A percentile compares a stretch with the other conserved stretches of the same genome.
Evolutionary conservation across 2,888 invertebrate genomes (phyloP).

Genomic region (Chloroclysta siterata): DNA sequence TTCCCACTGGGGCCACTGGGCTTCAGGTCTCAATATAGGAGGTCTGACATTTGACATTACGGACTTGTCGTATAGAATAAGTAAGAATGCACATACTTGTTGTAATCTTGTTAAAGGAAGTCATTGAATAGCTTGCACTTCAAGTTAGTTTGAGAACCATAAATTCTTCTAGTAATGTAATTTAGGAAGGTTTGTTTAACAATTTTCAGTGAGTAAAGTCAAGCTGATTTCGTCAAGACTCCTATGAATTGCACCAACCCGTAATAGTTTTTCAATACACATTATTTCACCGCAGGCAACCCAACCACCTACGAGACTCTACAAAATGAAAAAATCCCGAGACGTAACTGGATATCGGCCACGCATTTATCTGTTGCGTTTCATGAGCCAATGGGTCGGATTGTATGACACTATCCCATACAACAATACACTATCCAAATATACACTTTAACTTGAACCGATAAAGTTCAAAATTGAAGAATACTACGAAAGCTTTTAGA

Average conservation of each 20-base stretch:
- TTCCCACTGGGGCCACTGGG: slow-evolving; percentile 26
- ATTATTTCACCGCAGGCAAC: slow-evolving; percentile 31
- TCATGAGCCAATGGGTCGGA: slow-evolving; percentile 73
- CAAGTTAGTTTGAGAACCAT: neutral
- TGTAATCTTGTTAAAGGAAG: neutral
- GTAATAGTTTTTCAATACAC: slow-evolving; percentile 35
- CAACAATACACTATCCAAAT: slow-evolving; percentile 42
- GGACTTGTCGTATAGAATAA: slow-evolving; percentile 2
- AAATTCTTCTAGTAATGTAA: neutral
- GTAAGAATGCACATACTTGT: too few species aligned
- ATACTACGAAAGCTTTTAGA: slow-evolving; percentile 45
- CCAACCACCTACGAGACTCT: slow-evolving; percentile 48
- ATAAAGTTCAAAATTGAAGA: slow-evolving; percentile 50
- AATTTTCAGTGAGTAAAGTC: neutral
- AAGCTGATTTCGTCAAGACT: slow-evolving; percentile 3
- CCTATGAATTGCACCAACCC: slow-evolving; percentile 19
- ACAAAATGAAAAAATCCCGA: slow-evolving; percentile 58
- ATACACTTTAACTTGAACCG: slow-evolving; percentile 36
- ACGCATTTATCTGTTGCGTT: slow-evolving; percentile 79
- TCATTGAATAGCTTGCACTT: neutral
- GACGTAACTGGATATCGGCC: slow-evolving; percentile 75
- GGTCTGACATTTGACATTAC: slow-evolving; percentile 29
- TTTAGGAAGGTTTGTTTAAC: neutral
- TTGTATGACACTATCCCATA: slow-evolving; percentile 74
- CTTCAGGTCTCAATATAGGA: slow-evolving; percentile 31